These are phyloP conservation scores for Meloe dianella DNA, from an alignment of 2,888 invertebrate genomes.

Conservation along the genomic window DNA sequence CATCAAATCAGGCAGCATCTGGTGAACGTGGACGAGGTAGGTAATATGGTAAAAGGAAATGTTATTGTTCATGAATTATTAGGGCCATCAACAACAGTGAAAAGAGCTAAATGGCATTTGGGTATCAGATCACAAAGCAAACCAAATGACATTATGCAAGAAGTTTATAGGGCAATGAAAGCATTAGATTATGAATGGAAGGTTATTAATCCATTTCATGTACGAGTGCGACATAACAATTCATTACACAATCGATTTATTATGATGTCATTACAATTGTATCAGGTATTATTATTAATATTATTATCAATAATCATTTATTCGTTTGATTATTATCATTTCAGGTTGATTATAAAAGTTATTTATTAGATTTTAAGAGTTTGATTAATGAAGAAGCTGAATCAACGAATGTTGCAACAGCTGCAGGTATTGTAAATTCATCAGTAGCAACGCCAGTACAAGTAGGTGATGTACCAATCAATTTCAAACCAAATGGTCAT, in stretches of 20 bases:
- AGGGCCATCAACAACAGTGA: conserved; percentile 68
- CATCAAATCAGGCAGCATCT: conserved; percentile 56
- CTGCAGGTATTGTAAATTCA: conserved; percentile 45
- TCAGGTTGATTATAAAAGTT: conserved; percentile 94
- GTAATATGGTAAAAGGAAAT: conserved; percentile 14
- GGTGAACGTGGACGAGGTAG: conserved; percentile 55
- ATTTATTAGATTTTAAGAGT: conserved; percentile 97
- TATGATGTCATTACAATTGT: conserved; percentile 98
- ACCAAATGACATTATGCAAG: conserved; percentile 99
- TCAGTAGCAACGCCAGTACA: conserved; percentile 29
- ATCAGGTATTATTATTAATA: conserved; percentile 67
- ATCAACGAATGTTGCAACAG: conserved; percentile 54
- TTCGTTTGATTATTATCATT: conserved; percentile 32
- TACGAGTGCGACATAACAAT: conserved; percentile 91
- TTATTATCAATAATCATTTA: too few relatives aligned
- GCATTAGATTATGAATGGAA: conserved; percentile 99
- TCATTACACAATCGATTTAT: conserved; percentile 80
- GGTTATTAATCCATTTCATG: conserved; percentile 96
- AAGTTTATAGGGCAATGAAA: conserved; percentile 99
- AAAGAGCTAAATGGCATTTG: conserved; percentile 98
- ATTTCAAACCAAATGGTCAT: conserved; percentile 68
- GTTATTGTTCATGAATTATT: conserved; percentile 8
- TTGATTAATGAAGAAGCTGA: conserved; percentile 77
- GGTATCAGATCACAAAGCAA: conserved; percentile 99
- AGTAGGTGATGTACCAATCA: conserved; percentile 13